Percentiles rank a stretch among this genome's conserved stretches.
Evolutionary conservation across 2,113 vertebrate genomes (phyloP).

Genomic region (Malaclemys terrapin): DNA sequence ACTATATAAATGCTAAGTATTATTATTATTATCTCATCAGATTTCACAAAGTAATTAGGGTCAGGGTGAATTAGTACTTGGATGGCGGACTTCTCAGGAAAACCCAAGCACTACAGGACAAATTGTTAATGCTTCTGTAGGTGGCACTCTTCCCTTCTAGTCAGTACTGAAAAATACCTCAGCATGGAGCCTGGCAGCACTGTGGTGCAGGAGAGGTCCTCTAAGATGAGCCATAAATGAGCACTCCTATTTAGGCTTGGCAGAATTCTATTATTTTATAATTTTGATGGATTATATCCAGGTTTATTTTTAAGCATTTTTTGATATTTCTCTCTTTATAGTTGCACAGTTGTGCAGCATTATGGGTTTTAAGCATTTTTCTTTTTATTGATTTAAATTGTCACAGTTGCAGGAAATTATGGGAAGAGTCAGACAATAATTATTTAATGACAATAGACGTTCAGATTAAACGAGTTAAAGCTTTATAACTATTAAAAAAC

Average conservation of each 20-base stretch:
- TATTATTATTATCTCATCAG: neutral
- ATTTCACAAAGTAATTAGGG: neutral
- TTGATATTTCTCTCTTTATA: neutral
- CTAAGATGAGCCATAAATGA: neutral
- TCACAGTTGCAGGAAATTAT: neutral
- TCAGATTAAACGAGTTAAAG: neutral
- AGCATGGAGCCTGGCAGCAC: neutral
- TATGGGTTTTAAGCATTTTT: neutral
- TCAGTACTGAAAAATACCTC: neutral
- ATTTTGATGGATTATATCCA: neutral
- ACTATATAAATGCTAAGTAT: neutral
- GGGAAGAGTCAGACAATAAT: neutral
- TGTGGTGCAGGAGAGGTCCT: neutral
- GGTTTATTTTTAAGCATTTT: neutral
- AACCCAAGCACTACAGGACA: neutral
- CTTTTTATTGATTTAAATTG: neutral
- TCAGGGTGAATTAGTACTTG: neutral
- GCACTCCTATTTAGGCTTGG: neutral
- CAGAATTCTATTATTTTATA: neutral
- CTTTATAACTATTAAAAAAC: neutral
- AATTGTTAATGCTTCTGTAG: neutral
- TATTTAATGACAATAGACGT: neutral
- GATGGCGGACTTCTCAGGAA: neutral
- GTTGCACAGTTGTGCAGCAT: neutral
- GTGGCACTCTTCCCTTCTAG: neutral